phyloP scores from a whole-genome alignment of 2,797 vertebrate genomes.

The Syngnathus rostellatus region DNA sequence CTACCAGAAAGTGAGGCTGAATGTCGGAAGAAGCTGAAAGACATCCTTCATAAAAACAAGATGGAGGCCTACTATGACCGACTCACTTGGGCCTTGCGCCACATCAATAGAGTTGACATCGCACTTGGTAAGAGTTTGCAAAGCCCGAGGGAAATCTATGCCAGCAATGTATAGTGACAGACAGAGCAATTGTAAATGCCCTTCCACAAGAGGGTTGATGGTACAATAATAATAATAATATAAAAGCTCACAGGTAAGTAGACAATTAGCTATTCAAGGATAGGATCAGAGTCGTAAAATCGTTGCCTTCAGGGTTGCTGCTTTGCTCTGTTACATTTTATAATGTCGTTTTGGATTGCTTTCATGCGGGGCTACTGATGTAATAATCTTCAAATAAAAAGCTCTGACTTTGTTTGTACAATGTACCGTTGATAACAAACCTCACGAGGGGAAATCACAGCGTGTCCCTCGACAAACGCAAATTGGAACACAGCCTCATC shows the following conservation, averaged over 20 bases:
- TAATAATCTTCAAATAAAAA: constrained; percentile 26
- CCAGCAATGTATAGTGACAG: not conserved
- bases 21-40: constrained; percentile 64
- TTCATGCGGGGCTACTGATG: not conserved
- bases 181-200: not conserved
- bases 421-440: not conserved
- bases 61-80: constrained; percentile 71
- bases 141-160: not conserved
- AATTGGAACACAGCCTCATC: constrained; percentile 53
- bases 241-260: not conserved
- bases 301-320: not conserved
- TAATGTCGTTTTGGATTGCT: not conserved
- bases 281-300: not conserved
- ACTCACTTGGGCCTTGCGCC: constrained; percentile 67
- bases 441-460: constrained; percentile 26
- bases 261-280: not conserved
- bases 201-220: too few species aligned
- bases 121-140: constrained; percentile 62
- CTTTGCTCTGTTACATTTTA: not conserved
- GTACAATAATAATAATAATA: too few species aligned
- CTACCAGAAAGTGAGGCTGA: constrained; percentile 38
- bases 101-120: constrained; percentile 74
- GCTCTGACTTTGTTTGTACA: not conserved
- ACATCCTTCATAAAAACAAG: constrained; percentile 66
- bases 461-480: constrained; percentile 40